Evolutionary conservation across 1,140 invertebrate species (phyloP).

Genomic region (Drosophila bocki): DNA sequence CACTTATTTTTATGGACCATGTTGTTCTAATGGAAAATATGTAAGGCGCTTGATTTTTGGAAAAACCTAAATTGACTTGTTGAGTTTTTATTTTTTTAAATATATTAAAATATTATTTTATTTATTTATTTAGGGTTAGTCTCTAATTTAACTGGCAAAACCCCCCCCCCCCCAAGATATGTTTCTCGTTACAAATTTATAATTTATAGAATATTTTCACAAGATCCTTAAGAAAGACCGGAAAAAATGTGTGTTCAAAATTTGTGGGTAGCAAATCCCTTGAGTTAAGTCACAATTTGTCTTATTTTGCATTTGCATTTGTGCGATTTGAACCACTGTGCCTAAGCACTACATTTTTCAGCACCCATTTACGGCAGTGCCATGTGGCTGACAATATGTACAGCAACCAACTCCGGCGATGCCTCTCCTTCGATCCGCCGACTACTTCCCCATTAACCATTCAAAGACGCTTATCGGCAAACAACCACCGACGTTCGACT

Average conservation of each 20-base stretch:
- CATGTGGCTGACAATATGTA: conserved; percentile 12
- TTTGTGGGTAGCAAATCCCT: not conserved
- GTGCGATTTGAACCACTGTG: conserved; percentile 13
- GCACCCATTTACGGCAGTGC: conserved; percentile 15
- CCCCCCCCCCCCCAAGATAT: not conserved
- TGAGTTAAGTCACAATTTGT: not conserved
- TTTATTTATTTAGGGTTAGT: too few species aligned
- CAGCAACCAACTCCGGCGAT: conserved; percentile 7
- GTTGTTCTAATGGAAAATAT: too few species aligned
- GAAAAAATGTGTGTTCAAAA: not conserved
- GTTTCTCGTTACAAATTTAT: not conserved
- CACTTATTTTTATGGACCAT: not conserved
- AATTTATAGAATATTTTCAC: not conserved
- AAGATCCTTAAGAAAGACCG: not conserved
- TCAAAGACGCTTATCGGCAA: conserved; percentile 52
- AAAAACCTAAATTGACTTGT: too few species aligned
- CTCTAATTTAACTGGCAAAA: too few species aligned
- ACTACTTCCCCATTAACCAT: conserved; percentile 48
- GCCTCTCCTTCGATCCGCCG: conserved; percentile 10
- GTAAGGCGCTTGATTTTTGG: too few species aligned
- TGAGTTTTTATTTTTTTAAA: too few species aligned
- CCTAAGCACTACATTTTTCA: conserved; percentile 10
- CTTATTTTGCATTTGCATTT: not conserved
- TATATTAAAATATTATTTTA: too few species aligned
- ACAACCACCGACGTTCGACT: conserved; percentile 47